Conservation (phyloP, 1,140 invertebrate species). For the Scaptomyza hsui region DNA sequence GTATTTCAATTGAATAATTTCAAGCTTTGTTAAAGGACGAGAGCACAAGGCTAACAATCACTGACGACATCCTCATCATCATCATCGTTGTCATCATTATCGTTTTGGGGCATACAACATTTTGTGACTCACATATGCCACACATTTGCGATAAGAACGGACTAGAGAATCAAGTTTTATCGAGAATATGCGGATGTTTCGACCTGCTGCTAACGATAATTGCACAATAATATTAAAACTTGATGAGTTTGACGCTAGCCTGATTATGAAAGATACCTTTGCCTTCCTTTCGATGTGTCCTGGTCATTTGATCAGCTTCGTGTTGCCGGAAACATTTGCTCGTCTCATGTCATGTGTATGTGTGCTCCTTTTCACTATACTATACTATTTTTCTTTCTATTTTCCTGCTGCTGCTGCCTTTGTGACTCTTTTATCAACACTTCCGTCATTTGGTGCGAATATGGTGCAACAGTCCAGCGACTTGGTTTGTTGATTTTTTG, state of each 20-base stretch:
- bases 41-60: constrained; percentile 22
- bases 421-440: constrained; percentile 66
- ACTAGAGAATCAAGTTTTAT: background rate
- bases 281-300: constrained; percentile 22
- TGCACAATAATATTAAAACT: constrained; percentile 64
- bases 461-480: constrained; percentile 26
- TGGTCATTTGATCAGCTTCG: constrained; percentile 46
- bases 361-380: background rate
- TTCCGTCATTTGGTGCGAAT: constrained; percentile 60
- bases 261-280: constrained; percentile 38
- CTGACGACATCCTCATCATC: constrained; percentile 11
- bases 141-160: constrained; percentile 31
- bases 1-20: constrained; percentile 75
- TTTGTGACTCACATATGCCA: constrained; percentile 38
- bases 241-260: constrained; percentile 50
- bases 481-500: constrained; percentile 59
- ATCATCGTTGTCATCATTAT: constrained; percentile 37
- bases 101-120: constrained; percentile 37
- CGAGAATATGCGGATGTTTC: constrained; percentile 10
- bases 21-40: background rate
- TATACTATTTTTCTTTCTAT: constrained; percentile 3
- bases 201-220: constrained; percentile 20
- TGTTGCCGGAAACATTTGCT: constrained; percentile 54
- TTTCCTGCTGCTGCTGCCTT: constrained; percentile 39
- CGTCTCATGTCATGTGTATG: constrained; percentile 22